Conservation (phyloP, 2,888 invertebrate genomes). For the Vesta saturnalis region DNA sequence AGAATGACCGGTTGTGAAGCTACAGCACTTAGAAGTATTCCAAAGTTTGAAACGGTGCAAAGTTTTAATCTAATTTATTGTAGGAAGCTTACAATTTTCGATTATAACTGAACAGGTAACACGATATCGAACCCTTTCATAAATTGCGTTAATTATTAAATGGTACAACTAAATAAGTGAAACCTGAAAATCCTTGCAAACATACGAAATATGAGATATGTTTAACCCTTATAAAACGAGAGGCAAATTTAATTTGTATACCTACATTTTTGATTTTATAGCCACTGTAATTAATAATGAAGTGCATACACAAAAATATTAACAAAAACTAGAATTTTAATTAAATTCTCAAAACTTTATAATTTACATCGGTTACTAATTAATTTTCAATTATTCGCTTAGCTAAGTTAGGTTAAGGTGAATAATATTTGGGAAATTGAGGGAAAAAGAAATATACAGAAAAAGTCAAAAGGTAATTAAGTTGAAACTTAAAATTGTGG, state of each 20-base stretch:
- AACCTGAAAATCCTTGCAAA: conserved; percentile 11
- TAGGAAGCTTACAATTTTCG: conserved; percentile 36
- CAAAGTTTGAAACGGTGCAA: conserved; percentile 29
- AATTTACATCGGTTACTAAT: not conserved
- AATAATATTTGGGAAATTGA: not conserved
- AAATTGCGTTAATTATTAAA: conserved; percentile 36
- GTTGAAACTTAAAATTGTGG: conserved; percentile 17
- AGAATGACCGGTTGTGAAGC: conserved; percentile 27
- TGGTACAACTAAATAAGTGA: conserved; percentile 16
- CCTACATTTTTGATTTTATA: not conserved
- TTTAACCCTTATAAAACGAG: conserved; percentile 12
- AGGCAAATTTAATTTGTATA: not conserved
- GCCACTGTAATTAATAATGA: not conserved
- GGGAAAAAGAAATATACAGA: conserved; percentile 6
- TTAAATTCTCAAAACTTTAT: conserved; percentile 3
- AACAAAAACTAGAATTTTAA: not conserved
- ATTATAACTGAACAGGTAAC: conserved; percentile 32
- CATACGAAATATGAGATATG: conserved; percentile 4
- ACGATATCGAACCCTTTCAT: conserved; percentile 31
- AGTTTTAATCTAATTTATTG: conserved; percentile 39
- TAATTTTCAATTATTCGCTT: conserved; percentile 11
- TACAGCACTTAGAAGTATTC: conserved; percentile 35
- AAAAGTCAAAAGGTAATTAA: conserved; percentile 20
- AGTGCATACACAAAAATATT: not conserved
- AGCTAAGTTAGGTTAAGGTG: conserved; percentile 4